phyloP scores from a whole-genome alignment of 2,797 vertebrate species.

The Syngnathus acus region DNA sequence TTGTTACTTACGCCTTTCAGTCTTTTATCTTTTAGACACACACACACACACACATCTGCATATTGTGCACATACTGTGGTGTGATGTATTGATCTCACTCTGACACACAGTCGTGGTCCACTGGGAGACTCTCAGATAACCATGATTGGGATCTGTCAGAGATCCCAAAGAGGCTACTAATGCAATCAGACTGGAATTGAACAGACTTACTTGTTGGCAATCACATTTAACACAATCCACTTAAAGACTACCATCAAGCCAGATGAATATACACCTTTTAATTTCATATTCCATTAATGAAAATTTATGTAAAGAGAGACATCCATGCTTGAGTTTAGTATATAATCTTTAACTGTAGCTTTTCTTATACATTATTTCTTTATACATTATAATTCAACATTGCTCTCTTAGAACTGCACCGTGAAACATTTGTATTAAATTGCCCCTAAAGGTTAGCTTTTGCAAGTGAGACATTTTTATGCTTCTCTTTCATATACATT shows the following conservation, averaged over 20 bases:
- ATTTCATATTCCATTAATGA: background rate
- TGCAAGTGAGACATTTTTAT: too few species aligned
- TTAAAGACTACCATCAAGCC: background rate
- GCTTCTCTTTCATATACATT: background rate
- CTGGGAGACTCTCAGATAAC: constrained; percentile 44
- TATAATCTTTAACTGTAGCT: background rate
- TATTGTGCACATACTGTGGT: background rate
- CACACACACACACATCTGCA: constrained; percentile 4
- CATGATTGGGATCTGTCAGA: constrained; percentile 36
- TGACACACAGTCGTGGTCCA: constrained; percentile 35
- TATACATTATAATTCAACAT: too few species aligned
- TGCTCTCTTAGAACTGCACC: too few species aligned
- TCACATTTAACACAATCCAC: constrained; percentile 5
- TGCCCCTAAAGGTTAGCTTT: too few species aligned
- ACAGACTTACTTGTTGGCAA: constrained; percentile 2
- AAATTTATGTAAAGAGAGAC: background rate
- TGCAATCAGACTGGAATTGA: constrained; percentile 24
- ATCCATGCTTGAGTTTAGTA: background rate
- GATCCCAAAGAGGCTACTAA: constrained; percentile 24
- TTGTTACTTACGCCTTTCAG: constrained; percentile 24
- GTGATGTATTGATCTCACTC: constrained; percentile 48
- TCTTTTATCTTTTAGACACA: constrained; percentile 21
- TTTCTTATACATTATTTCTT: background rate
- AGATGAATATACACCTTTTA: background rate
- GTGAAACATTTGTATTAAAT: too few species aligned